Evolutionary conservation across 2,888 invertebrate species (phyloP), one percentile per base, ranked within the genome.

Genomic region (Noctua janthina): DNA sequence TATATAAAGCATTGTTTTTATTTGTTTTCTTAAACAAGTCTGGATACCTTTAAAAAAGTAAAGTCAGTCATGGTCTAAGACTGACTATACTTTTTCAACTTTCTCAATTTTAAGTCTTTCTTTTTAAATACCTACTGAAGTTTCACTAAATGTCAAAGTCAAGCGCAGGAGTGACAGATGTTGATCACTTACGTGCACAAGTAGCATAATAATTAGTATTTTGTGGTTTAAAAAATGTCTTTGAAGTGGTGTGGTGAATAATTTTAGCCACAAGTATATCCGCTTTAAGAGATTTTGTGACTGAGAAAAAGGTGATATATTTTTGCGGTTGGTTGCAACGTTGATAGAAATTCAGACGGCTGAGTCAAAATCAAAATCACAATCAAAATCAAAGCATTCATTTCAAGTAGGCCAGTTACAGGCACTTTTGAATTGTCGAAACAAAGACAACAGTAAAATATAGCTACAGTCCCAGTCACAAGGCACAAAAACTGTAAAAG

Each of bases 101-200:
- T 78, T 81, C 74, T 56, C 66, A 80, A 79, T 56, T 69, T 23
- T 7, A 73, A 43, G 23, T 35, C 81, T 87, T 88, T 83, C 83
- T 62, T 84, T 89, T 83, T 69, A 75, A 81, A 84, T 72, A 68
- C 49, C 78, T 68, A 80, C 29, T 75, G 76, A 76, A 81, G 69
- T 89, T 83, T 88, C 79, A 66, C 75, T 66, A 35, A 80, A 84
- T 79, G 68, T 82, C 70, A 79, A 78, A 43, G 54, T 67, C 56
- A 68, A 35, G 39, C 35, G n/a, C 74, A 54, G 4, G 43, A 70
- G 78, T 79, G 71, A 73, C 80, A 70, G 59, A 83, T 86, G 6
- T 69, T 67, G 75, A 87, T 81, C 84, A 74, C 46, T 8, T 17
- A 64, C 17, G 46, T 71, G 80, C 72, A 76, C 85, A 54, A n/a